Evolutionary conservation across 2,113 vertebrate genomes (phyloP).

Genomic region (Eurypyga helias): DNA sequence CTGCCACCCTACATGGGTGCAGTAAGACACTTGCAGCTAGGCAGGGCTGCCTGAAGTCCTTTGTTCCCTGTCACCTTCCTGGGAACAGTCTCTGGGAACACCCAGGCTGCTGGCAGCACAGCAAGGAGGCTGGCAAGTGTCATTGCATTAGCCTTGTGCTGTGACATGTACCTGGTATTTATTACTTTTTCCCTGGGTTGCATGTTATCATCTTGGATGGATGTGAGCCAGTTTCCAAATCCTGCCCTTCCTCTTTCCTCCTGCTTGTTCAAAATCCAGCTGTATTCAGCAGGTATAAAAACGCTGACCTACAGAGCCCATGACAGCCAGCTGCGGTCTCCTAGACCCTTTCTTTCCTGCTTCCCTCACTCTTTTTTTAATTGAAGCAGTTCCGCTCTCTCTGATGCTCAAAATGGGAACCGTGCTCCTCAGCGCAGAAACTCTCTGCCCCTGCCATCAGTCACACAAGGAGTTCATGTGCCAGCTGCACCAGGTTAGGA

Average conservation of each 20-base stretch:
- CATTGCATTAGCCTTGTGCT: neutral
- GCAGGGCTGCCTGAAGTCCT: neutral
- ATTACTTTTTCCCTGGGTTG: neutral
- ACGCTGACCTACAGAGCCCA: neutral
- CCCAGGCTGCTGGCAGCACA: neutral
- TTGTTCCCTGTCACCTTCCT: neutral
- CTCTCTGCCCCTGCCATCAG: neutral
- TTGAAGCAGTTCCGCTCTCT: neutral
- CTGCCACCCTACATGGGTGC: neutral
- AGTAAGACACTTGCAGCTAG: neutral
- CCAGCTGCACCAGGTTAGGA: neutral
- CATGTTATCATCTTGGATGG: neutral
- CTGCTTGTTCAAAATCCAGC: neutral
- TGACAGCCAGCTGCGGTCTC: constrained; percentile 20
- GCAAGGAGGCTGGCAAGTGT: neutral
- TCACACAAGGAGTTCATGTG: neutral
- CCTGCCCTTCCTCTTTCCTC: neutral
- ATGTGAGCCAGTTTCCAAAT: constrained; percentile 24
- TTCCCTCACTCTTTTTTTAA: neutral
- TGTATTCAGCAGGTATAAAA: constrained; percentile 33
- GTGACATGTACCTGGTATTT: neutral
- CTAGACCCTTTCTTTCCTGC: neutral
- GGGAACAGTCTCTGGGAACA: neutral
- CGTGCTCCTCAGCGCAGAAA: neutral
- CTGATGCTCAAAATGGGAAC: neutral